phyloP scores from a whole-genome alignment of 35 echinoderm and acorn worm species.

The Ptychodera flava region DNA sequence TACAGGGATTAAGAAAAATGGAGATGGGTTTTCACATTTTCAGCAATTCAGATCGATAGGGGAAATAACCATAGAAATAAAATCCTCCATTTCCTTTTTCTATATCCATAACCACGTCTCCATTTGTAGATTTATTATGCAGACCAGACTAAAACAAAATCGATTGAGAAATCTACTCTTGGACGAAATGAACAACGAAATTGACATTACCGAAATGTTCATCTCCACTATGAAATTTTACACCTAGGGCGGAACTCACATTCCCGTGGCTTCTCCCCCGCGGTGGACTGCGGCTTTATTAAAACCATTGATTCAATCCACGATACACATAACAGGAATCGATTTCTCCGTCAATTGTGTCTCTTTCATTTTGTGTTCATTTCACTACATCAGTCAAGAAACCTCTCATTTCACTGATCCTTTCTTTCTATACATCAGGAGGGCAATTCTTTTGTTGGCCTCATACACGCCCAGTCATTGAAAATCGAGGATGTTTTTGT shows the following conservation, averaged over 20 bases:
- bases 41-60: background rate
- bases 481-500: background rate
- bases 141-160: background rate
- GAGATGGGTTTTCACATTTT: background rate
- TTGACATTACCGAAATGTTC: background rate
- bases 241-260: background rate
- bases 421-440: no score
- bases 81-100: background rate
- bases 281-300: background rate
- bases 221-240: background rate
- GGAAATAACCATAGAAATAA: background rate
- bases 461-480: background rate
- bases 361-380: background rate
- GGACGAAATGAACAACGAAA: background rate
- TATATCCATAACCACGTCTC: no score
- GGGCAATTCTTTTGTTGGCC: background rate
- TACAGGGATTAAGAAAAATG: no score
- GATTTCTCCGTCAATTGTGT: background rate
- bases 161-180: background rate
- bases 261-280: background rate
- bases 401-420: no score
- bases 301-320: background rate
- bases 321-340: background rate
- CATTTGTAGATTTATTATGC: no score
- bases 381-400: background rate